Evolutionary conservation across 2,888 invertebrate genomes (phyloP), one percentile per base, ranked within the genome.

Genomic region (Arrhopalites spinosus): DNA sequence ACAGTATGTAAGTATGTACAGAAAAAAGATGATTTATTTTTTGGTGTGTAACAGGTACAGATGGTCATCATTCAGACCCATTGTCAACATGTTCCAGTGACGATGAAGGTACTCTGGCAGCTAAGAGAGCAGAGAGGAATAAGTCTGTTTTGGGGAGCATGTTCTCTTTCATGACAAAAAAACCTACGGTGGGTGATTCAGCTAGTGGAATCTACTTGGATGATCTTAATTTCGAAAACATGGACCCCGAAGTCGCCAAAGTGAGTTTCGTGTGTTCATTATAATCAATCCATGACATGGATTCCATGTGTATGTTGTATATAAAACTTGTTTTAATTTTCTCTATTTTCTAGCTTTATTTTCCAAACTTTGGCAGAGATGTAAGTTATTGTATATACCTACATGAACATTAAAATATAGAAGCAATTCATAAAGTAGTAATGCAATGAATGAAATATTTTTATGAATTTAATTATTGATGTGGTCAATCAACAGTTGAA

Each of bases 121-220:
- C 53, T 53, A 53, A 53, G 17, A 47, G 69, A 25, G n/a, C 30
- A 11, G 36, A 36, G 36, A 79, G 77, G 56, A 82, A 80, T 59
- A 81, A 80, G 79, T 95, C 95, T 56, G 93, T 95, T 89, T 88
- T 96, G 79, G 92, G 93, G 84, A 93, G 93, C 83, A 93, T 97
- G 92, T 93, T 96, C 86, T 93, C 93, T 81, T 96, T 96, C 86
- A 96, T 96, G 92, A 59, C 74, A 8, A 74, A 74, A 89, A 89
- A 84, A 81, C 56, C 56, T 13, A 67, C 88, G 89, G 82, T 70
- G 1, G 76, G 29, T 7, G 77, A 87, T 89, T 83, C 87, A 89
- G 79, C 89, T 88, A 83, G 88, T 84, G 95, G 94, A 74, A 92
- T 97, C 81, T 98, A 97, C 86, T 88, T 98, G 77, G 95, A 96